A percentile compares a stretch with the other conserved stretches of the same genome.
These are phyloP conservation scores for Apoderus coryli DNA, from an alignment of 2,888 invertebrate species.

Conservation along the genomic window DNA sequence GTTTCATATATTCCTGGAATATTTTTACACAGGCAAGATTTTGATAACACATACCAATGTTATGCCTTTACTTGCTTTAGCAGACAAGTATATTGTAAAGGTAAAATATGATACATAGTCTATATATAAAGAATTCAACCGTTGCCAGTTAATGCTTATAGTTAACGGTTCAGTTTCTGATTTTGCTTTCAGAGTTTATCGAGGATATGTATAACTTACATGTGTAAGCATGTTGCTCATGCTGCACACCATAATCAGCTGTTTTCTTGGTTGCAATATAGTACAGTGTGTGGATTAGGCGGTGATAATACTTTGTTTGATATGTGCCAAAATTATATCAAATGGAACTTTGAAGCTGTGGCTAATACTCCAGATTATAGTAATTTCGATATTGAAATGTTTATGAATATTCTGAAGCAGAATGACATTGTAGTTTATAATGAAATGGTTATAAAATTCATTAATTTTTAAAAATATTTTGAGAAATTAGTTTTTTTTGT, in stretches of 20 bases:
- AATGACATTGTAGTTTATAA: constrained; percentile 80
- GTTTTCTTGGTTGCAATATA: constrained; percentile 85
- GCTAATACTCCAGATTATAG: constrained; percentile 66
- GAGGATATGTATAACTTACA: constrained; percentile 68
- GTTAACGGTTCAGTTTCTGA: constrained; percentile 5
- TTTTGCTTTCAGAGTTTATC: constrained; percentile 53
- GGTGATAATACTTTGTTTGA: constrained; percentile 44
- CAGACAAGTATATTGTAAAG: constrained; percentile 91
- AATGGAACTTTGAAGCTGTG: constrained; percentile 81
- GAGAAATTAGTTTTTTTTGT: constrained; percentile 33
- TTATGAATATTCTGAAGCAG: constrained; percentile 64
- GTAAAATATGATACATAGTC: constrained; percentile 38
- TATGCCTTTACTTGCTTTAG: constrained; percentile 74
- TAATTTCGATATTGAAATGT: constrained; percentile 65
- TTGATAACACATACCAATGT: constrained; percentile 71
- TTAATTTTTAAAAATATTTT: too few relatives aligned
- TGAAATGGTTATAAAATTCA: constrained; percentile 79
- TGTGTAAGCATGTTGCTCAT: constrained; percentile 74
- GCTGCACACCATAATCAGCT: constrained; percentile 70
- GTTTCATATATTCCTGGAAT: constrained; percentile 78
- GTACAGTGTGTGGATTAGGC: constrained; percentile 65
- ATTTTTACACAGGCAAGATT: constrained; percentile 81
- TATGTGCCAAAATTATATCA: constrained; percentile 69
- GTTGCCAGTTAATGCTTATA: not conserved
- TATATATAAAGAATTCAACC: too few relatives aligned